Base-by-base conservation (phyloP, 2,113 vertebrate species). In the Mola mola region DNA sequence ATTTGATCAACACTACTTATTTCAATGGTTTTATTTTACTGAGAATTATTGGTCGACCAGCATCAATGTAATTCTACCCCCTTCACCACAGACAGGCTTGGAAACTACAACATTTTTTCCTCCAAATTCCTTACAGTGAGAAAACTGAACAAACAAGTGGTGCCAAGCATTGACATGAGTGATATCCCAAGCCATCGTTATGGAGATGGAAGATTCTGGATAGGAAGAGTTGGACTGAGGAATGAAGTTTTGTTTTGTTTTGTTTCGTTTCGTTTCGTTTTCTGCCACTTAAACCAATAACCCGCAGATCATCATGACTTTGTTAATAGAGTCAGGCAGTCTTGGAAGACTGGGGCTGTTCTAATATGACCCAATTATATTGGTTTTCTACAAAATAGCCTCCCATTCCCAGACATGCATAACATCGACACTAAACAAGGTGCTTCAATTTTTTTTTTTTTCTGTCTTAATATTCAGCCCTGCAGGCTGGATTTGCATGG, bases 301-400 rank as follows among this genome's bases (percentile, higher is more conserved):
- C 72, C 59, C 61, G 63, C 50, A 42, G 60, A 85, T 85, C 66
- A 69, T 82, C 47, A 75, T 81, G 71, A 81, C 67, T 83, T 88
- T 75, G 78, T 80, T 83, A 78, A 81, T 81, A 28, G 69, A 64
- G 53, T 76, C 24, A 46, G 68, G 57, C 68, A 64, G 55, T 52
- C 50, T 80, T 83, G 83, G 79, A 87, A 82, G 82, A 76, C 43
- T 67, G 66, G 62, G 44, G 47, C 65, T 82, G n/a, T 59, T 79
- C 41, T 82, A 77, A 83, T 72, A 64, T 85, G 80, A 88, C 79
- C 83, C 77, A 86, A 74, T 87, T 87, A 78, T 85, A n/a, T 87
- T 86, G 79, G 61, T 78, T 75, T 79, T 55, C 69, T 82, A 67
- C 65, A 71, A 81, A 74, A 79, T 64, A 75, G 55, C 72, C 46